Evolutionary conservation across 2,797 vertebrate species (phyloP).

Genomic region (Australoheros facetus): DNA sequence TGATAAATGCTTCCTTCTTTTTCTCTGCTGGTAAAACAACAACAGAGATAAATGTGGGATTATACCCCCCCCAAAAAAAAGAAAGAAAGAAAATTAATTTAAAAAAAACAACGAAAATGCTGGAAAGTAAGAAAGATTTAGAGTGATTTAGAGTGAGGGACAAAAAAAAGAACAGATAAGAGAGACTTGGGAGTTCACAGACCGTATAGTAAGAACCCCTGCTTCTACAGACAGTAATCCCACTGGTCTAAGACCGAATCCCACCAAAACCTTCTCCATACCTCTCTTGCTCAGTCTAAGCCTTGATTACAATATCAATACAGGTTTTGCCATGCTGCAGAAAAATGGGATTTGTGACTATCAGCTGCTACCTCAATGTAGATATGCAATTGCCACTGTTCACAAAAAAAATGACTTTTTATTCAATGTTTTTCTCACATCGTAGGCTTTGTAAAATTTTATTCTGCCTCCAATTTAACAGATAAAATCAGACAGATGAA

Average conservation of each 20-base stretch:
- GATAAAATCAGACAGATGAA: background rate
- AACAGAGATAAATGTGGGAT: constrained; percentile 14
- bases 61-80: background rate
- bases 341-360: constrained; percentile 2
- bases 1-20: background rate
- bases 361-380: constrained; percentile 2
- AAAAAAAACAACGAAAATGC: background rate
- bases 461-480: background rate
- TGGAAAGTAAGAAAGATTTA: constrained; percentile 11
- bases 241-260: constrained; percentile 32
- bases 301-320: constrained; percentile 41
- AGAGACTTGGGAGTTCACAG: constrained; percentile 49
- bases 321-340: constrained; percentile 17
- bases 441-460: background rate
- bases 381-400: background rate
- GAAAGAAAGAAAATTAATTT: background rate
- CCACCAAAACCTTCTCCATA: constrained; percentile 27
- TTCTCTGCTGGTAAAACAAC: background rate
- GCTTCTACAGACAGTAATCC: constrained; percentile 53
- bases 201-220: constrained; percentile 49
- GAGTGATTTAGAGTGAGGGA: background rate
- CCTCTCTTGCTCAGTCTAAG: constrained; percentile 33
- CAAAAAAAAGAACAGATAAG: constrained; percentile 40
- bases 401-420: background rate
- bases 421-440: too few relatives aligned